Evolutionary conservation across 2,113 vertebrate genomes (phyloP), one percentile per base, ranked within the genome.

Genomic region (Carettochelys insculpta): DNA sequence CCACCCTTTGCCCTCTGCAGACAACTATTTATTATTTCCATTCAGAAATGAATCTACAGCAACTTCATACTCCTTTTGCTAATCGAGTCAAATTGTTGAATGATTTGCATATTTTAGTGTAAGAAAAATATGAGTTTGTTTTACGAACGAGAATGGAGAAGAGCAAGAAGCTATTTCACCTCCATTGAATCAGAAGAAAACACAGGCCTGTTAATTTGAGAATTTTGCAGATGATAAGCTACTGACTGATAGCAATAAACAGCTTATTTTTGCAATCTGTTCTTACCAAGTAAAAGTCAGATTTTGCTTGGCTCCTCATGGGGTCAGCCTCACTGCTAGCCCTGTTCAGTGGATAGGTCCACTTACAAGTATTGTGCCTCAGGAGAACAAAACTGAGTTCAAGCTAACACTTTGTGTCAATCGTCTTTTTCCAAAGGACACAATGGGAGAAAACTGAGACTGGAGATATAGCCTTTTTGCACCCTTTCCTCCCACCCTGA

Each of bases 21-120:
- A 89, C 73, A 89, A 56, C 77, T 96, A 92, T 95, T 96, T 96
- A 91, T 89, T 92, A 92, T 95, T 86, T 94, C 97, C 81, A 68
- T 83, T 96, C 87, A 90, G 83, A 86, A 94, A 89, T 93, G 87
- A 97, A 97, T 92, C 92, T 92, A 61, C 5, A 1, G 25, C 86
- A 95, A 61, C 81, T 90, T 90, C 56, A 76, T 87, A 71, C 71
- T 92, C 53, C 87, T 94, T 92, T 96, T 92, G 61, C 34, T 87
- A 81, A 90, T 94, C 83, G 48, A 48, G 31, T 80, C 68, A 86
- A 38, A 88, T 27, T 93, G 77, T 68, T 94, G 61, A 96, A 86
- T 77, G 92, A 90, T 83, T 76, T 92, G 71, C 76, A 95, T 77
- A 81, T 77, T 78, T 87, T 29, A 86, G 17, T 68, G 53, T 29